Conservation (phyloP, 2,113 vertebrate species). For the Hymenochirus boettgeri region DNA sequence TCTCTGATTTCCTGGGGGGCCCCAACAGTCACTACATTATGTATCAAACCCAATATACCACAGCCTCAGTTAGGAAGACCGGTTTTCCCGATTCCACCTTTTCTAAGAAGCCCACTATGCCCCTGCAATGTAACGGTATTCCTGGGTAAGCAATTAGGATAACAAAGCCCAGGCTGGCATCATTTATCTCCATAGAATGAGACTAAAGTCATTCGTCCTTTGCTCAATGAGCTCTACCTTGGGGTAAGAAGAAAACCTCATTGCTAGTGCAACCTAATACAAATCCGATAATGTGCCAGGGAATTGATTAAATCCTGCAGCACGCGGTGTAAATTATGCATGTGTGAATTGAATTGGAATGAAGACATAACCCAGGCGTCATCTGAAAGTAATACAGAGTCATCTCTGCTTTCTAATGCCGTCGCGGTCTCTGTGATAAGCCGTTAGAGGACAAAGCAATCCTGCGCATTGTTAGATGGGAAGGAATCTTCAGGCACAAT, state of each 20-base stretch:
- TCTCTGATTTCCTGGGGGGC: no score
- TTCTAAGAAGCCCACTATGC: no score
- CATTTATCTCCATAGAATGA: conserved; percentile 5
- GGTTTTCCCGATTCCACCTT: no score
- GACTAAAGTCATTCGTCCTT: background rate
- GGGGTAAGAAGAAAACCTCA: conserved; percentile 2
- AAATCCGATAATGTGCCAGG: conserved; percentile 1
- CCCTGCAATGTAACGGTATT: no score
- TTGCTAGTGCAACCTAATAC: background rate
- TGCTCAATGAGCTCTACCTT: background rate
- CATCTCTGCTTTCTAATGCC: background rate
- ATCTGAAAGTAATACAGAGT: background rate
- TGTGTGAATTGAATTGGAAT: conserved; percentile 10
- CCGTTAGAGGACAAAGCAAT: no score
- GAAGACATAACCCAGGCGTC: background rate
- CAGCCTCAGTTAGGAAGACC: no score
- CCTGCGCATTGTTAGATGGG: no score
- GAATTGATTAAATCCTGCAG: conserved; percentile 16
- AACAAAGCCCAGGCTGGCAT: background rate
- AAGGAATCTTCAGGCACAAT: no score
- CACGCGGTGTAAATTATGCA: conserved; percentile 6
- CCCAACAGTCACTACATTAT: no score
- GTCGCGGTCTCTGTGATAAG: background rate
- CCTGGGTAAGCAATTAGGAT: no score
- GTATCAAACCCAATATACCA: no score